Base-by-base conservation (phyloP, 2,888 invertebrate species). In the Oscheius sp. region DNA sequence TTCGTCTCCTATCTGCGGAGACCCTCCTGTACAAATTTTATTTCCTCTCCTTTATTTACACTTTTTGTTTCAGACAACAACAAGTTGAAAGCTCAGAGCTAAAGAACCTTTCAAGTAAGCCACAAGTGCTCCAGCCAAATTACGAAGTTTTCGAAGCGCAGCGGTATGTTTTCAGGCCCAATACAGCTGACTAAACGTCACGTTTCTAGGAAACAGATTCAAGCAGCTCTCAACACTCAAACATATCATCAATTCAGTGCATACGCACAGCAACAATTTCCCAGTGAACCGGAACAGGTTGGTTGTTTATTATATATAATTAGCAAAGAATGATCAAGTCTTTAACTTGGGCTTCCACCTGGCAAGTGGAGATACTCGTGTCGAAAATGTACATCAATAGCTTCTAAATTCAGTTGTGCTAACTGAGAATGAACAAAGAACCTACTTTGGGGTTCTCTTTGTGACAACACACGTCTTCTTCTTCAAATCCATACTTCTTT, bases 201-300 rank as follows among this genome's bases (percentile, higher is more conserved):
- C 36, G 57, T 5, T 72, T 75, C 3, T 68, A 82, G 82, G 72
- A 83, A 86, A 73, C 92, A 93, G 87, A 93, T 98, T 85, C 94
- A 97, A 88, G 94, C 95, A 86, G 95, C 95, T 1, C 89, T 98
- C 17, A 98, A 98, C 87, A 93, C 94, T 83, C 89, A 89, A 77
- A 89, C 89, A 9, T 95, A 92, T 87, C 90, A 90, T 75, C 94
- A 95, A 86, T 94, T 94, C 86, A 91, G 91, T 85, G 90, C 91
- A 68, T 95, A 98, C 87, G 94, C 97, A 0, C 93, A 95, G 82
- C 95, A 96, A 86, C 97, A 97, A 86, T 90, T 88, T 82, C 91
- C 91, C 20, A 89, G 89, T 44, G 89, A 90, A 83, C 87, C 88
- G 38, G 89, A 90, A 71, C 89, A 90, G 89, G 90, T 90, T 73